Percentiles rank a stretch among this genome's conserved stretches.
phyloP scores from a whole-genome alignment of 2,797 vertebrate species.

The Podarcis siculus region DNA sequence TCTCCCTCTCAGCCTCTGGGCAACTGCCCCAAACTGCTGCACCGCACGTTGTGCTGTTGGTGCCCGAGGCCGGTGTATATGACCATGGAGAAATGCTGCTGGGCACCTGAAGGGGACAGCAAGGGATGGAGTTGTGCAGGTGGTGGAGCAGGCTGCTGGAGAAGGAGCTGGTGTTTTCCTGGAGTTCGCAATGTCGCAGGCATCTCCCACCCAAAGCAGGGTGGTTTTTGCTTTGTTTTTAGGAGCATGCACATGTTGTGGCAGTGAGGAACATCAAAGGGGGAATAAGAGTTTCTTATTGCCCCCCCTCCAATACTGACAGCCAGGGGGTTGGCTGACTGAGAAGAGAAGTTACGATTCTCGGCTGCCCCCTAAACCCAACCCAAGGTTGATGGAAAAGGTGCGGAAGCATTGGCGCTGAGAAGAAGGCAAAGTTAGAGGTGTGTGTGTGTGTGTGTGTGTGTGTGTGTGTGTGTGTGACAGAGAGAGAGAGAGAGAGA shows the following conservation, averaged over 20 bases:
- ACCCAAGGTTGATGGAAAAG: neutral
- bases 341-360: neutral
- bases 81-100: slow-evolving; percentile 9
- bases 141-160: slow-evolving; percentile 24
- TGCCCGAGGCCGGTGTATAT: slow-evolving; percentile 56
- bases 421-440: neutral
- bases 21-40: slow-evolving; percentile 45
- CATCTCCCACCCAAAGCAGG: neutral
- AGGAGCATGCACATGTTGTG: neutral
- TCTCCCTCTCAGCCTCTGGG: neutral
- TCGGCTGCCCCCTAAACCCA: neutral
- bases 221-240: neutral
- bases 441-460: neutral
- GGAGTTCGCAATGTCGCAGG: neutral
- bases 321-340: too few relatives aligned
- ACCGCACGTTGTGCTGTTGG: slow-evolving; percentile 67
- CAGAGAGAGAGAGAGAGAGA: too few relatives aligned
- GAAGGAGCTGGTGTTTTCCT: neutral
- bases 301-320: neutral
- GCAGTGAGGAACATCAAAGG: neutral
- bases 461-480: neutral
- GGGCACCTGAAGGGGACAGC: slow-evolving; percentile 19
- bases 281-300: neutral
- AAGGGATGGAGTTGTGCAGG: neutral
- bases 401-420: neutral